Evolutionary conservation across 2,113 vertebrate genomes (phyloP).

Genomic region (Calyptomena viridis): DNA sequence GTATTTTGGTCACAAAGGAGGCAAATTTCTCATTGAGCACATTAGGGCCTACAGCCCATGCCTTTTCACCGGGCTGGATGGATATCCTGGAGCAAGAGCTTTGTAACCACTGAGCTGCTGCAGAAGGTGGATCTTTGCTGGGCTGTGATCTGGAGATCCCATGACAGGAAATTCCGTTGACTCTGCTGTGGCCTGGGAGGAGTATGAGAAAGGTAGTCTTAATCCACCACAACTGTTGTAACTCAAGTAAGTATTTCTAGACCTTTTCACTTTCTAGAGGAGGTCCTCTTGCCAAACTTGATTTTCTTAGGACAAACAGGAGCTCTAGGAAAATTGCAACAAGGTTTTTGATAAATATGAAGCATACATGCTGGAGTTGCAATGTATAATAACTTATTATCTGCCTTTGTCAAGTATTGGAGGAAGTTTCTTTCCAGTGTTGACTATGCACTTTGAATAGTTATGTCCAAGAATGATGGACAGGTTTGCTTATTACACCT

Average conservation of each 20-base stretch:
- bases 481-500: background rate
- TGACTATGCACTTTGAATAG: background rate
- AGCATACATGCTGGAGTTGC: background rate
- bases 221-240: background rate
- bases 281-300: background rate
- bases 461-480: background rate
- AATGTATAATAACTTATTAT: background rate
- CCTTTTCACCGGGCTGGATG: background rate
- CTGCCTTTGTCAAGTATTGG: background rate
- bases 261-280: background rate
- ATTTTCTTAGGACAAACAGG: background rate
- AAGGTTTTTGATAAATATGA: background rate
- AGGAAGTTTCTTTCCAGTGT: background rate
- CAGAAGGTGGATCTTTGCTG: background rate
- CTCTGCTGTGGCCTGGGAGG: background rate
- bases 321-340: background rate
- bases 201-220: background rate
- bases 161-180: background rate
- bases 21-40: background rate
- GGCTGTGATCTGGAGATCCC: background rate
- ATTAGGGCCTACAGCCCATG: background rate
- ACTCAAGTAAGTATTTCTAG: background rate
- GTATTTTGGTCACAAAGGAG: background rate
- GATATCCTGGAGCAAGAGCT: background rate
- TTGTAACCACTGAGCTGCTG: background rate